Evolutionary conservation across 2,888 invertebrate genomes (phyloP).

Genomic region (Cataglyphis altisquamis): DNA sequence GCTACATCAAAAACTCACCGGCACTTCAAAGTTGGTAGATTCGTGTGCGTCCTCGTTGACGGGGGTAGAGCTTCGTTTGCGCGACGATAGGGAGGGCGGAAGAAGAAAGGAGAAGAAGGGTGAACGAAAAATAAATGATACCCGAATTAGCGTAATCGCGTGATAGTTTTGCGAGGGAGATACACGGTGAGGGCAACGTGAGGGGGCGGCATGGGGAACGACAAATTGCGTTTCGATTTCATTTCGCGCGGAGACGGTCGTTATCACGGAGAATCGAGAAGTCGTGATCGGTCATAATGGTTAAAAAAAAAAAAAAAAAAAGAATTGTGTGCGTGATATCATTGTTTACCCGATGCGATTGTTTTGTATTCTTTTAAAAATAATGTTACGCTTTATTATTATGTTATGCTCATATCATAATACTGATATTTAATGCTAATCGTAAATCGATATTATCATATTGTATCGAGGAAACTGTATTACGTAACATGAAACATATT

Average conservation of each 20-base stretch:
- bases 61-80: slow-evolving; percentile 71
- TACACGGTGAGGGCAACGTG: slow-evolving; percentile 68
- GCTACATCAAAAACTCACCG: slow-evolving; percentile 85
- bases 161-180: slow-evolving; percentile 84
- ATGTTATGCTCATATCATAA: not conserved
- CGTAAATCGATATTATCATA: slow-evolving; percentile 14
- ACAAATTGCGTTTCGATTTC: slow-evolving; percentile 85
- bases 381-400: not conserved
- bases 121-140: slow-evolving; percentile 86
- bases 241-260: slow-evolving; percentile 81
- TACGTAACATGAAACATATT: slow-evolving; percentile 16
- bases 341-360: slow-evolving; percentile 5
- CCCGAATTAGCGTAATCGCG: slow-evolving; percentile 85
- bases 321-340: not conserved
- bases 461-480: slow-evolving; percentile 16
- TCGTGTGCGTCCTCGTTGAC: slow-evolving; percentile 54
- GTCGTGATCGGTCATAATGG: slow-evolving; percentile 27
- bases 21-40: slow-evolving; percentile 84
- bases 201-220: slow-evolving; percentile 77
- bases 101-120: slow-evolving; percentile 76
- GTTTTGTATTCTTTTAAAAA: not conserved
- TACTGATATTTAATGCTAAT: slow-evolving; percentile 41
- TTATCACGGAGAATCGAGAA: slow-evolving; percentile 47
- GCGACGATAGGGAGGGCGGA: slow-evolving; percentile 64
- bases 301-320: slow-evolving; percentile 8